phyloP scores from a whole-genome alignment of 2,888 invertebrate species.

The Plebejus anna region DNA sequence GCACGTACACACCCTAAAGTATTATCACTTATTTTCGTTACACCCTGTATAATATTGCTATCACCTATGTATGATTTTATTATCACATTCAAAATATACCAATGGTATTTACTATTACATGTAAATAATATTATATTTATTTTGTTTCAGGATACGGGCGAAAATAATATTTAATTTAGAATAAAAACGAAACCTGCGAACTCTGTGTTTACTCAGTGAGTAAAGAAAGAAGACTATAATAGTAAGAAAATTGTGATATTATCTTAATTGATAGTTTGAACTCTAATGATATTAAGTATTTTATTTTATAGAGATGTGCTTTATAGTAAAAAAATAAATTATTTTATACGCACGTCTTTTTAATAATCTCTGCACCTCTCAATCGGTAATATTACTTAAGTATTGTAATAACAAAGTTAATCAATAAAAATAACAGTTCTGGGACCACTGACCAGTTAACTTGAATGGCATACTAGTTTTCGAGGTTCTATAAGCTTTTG shows the following conservation, averaged over 20 bases:
- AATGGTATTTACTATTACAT: background rate
- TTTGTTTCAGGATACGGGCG: slow-evolving; percentile 63
- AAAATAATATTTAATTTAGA: slow-evolving; percentile 36
- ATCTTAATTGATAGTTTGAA: slow-evolving; percentile 7
- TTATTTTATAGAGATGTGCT: background rate
- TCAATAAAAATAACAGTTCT: background rate
- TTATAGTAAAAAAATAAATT: background rate
- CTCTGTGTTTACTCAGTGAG: background rate
- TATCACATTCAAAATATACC: background rate
- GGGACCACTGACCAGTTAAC: background rate
- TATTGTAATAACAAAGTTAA: background rate
- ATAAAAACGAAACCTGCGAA: background rate
- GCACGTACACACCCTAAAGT: too few species aligned
- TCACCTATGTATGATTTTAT: too few species aligned
- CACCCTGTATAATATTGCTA: too few species aligned
- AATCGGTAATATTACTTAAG: background rate
- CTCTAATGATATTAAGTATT: background rate
- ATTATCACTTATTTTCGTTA: too few species aligned
- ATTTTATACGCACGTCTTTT: background rate
- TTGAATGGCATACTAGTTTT: background rate
- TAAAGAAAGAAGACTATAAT: background rate
- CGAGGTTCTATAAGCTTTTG: background rate
- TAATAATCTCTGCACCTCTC: background rate
- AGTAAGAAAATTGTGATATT: slow-evolving; percentile 6
- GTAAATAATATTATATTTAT: slow-evolving; percentile 15